Conservation (phyloP, 2,113 vertebrate species). For the Chunga burmeisteri region DNA sequence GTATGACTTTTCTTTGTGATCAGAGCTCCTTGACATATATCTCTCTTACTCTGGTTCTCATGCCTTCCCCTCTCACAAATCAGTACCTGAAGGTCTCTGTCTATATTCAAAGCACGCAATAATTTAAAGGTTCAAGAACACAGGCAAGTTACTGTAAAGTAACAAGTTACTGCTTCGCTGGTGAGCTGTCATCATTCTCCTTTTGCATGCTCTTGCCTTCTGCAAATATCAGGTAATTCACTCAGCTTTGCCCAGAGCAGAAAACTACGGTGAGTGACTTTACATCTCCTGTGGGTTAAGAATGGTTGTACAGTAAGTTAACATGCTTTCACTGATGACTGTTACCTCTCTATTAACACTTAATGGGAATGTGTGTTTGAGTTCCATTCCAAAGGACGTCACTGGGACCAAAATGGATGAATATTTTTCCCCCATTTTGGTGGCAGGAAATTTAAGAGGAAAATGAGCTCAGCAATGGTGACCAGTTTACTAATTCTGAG, state of each 20-base stretch:
- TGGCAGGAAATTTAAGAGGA: not conserved
- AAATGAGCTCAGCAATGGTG: not conserved
- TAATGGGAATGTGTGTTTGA: accelerated
- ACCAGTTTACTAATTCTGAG: not conserved
- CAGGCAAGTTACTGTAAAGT: not conserved
- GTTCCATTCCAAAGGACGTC: not conserved
- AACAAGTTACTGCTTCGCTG: not conserved
- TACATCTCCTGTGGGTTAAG: not conserved
- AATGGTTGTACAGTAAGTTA: not conserved
- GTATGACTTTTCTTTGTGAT: not conserved
- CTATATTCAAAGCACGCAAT: not conserved
- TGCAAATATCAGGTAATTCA: not conserved
- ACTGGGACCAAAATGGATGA: not conserved
- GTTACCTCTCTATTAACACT: not conserved
- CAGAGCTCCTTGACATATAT: not conserved
- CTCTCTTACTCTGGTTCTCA: not conserved
- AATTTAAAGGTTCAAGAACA: not conserved
- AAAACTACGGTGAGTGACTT: not conserved
- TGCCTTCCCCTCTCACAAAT: not conserved
- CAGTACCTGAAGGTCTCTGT: not conserved
- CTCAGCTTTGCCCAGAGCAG: not conserved
- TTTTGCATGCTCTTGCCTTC: not conserved
- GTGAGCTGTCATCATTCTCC: not conserved
- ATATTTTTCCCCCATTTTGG: accelerated
- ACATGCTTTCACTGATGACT: not conserved